These are phyloP conservation scores for Camptogramma bilineatum DNA, from an alignment of 2,888 invertebrate species.

Conservation along the genomic window DNA sequence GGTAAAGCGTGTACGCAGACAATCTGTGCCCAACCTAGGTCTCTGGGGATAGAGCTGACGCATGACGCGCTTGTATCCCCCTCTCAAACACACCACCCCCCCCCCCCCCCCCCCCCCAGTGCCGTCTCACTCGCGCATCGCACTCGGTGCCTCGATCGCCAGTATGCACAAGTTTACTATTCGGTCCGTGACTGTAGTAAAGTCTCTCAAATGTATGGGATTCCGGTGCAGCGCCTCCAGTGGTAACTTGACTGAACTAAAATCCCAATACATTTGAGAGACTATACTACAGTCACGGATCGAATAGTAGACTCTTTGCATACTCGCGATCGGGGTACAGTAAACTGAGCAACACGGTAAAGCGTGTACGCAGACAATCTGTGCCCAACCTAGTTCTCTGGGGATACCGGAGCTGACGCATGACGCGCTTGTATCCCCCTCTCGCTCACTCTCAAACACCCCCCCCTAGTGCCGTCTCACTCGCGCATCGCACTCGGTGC, in stretches of 20 bases:
- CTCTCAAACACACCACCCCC: slow-evolving; percentile 85
- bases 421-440: slow-evolving; percentile 14
- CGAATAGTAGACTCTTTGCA: no score
- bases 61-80: slow-evolving; percentile 27
- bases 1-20: slow-evolving; percentile 90
- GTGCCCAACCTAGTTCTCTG: slow-evolving; percentile 95
- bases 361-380: slow-evolving; percentile 89
- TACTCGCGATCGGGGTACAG: no score
- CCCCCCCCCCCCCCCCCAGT: slow-evolving; percentile 83
- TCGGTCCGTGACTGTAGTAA: no score
- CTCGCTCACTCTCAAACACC: slow-evolving; percentile 1
- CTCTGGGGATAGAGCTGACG: slow-evolving; percentile 52
- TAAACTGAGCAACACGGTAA: not conserved
- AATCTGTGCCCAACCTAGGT: slow-evolving; percentile 97
- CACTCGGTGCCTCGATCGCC: not conserved
- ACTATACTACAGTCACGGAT: no score
- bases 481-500: slow-evolving; percentile 89
- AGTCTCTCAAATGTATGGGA: no score
- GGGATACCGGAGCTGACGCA: slow-evolving; percentile 35
- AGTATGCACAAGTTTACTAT: no score
- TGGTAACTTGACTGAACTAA: no score
- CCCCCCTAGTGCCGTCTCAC: not conserved
- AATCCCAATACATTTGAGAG: no score
- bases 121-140: slow-evolving; percentile 78
- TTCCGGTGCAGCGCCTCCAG: no score